Percentiles rank a stretch among this genome's conserved stretches.
These are phyloP conservation scores for Pluvianellus socialis DNA, from an alignment of 2,113 vertebrate genomes.

Conservation along the genomic window DNA sequence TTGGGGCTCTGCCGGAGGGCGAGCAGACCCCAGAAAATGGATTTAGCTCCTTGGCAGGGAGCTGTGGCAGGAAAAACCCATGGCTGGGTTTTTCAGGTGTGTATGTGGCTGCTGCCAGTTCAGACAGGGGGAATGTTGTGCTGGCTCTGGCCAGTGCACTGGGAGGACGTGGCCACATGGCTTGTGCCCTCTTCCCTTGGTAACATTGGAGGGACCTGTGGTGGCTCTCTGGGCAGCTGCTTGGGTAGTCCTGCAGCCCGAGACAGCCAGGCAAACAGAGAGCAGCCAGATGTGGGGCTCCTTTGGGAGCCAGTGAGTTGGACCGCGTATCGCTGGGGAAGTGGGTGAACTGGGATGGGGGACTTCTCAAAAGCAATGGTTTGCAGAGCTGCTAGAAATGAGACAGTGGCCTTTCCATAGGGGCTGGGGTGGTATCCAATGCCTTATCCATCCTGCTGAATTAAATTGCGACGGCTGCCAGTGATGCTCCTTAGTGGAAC, in stretches of 20 bases:
- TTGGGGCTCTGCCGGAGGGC: not conserved
- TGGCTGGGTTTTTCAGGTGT: not conserved
- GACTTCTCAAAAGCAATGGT: not conserved
- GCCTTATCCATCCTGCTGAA: too few species aligned
- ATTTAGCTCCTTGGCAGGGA: not conserved
- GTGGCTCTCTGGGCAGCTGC: not conserved
- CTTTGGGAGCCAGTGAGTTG: too few species aligned
- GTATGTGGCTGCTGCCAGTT: not conserved
- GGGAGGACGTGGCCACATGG: accelerated
- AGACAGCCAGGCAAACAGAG: not conserved
- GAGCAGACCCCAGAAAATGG: not conserved
- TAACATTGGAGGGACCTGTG: not conserved
- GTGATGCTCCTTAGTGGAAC: not conserved
- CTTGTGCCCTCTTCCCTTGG: not conserved
- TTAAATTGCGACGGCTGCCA: too few species aligned
- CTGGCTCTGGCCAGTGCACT: accelerated
- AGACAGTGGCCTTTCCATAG: accelerated
- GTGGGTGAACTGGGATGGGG: too few species aligned
- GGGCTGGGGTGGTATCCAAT: not conserved
- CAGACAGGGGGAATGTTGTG: too few species aligned
- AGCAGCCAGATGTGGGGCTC: not conserved
- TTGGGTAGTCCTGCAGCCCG: not conserved
- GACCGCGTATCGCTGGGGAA: not conserved
- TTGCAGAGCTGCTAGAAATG: not conserved
- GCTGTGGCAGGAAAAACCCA: not conserved